phyloP scores from a whole-genome alignment of 1,140 invertebrate genomes.

The Drosophila varians region DNA sequence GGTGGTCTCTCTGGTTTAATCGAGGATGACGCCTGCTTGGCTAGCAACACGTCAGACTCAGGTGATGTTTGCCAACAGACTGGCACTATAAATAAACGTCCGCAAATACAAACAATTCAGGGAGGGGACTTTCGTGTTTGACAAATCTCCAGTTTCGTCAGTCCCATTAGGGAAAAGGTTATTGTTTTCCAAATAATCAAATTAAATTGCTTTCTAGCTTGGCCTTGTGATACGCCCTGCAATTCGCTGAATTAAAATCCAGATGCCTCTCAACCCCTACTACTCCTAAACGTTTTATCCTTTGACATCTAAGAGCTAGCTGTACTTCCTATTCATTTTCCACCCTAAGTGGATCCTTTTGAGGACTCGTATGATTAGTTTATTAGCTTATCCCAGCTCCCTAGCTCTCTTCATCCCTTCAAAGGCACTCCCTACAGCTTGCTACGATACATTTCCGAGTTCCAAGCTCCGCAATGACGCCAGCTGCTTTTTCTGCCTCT shows the following conservation, averaged over 20 bases:
- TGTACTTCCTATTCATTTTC: neutral
- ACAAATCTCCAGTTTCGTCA: neutral
- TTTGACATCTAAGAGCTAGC: neutral
- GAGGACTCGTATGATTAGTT: slow-evolving; percentile 34
- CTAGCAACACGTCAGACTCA: slow-evolving; percentile 5
- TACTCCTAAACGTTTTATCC: too few relatives aligned
- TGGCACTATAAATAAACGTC: neutral
- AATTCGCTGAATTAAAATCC: neutral
- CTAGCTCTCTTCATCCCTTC: neutral
- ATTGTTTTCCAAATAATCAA: neutral
- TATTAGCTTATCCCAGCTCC: slow-evolving; percentile 37
- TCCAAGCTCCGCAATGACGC: slow-evolving; percentile 46
- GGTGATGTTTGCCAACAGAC: neutral
- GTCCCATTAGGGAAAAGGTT: neutral
- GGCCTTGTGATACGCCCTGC: too few relatives aligned
- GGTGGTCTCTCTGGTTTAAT: slow-evolving; percentile 10
- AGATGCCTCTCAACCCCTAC: too few relatives aligned
- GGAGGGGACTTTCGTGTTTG: neutral
- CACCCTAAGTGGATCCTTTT: neutral
- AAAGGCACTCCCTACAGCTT: neutral
- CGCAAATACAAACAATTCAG: neutral
- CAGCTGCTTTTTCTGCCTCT: slow-evolving; percentile 18
- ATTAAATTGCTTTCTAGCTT: too few relatives aligned
- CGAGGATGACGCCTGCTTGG: slow-evolving; percentile 25
- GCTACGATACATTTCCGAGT: slow-evolving; percentile 15